Evolutionary conservation across 2,797 vertebrate species (phyloP).

Genomic region (Sandelia bainsii): DNA sequence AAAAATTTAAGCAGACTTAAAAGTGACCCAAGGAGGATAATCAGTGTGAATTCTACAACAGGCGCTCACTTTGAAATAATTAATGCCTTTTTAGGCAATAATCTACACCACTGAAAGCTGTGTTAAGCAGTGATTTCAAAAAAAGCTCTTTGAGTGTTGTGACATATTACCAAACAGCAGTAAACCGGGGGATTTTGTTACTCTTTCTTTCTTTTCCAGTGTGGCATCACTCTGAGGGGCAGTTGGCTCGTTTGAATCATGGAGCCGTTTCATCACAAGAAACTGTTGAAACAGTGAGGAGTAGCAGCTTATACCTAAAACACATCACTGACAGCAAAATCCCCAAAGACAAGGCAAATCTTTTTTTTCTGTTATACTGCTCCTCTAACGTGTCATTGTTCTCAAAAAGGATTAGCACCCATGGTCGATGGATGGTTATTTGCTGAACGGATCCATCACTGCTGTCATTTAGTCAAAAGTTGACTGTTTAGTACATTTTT

Average conservation of each 20-base stretch:
- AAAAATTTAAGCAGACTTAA: conserved; percentile 60
- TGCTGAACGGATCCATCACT: conserved; percentile 4
- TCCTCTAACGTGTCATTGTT: conserved; percentile 20
- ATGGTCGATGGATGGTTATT: conserved; percentile 3
- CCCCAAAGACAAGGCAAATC: conserved; percentile 20
- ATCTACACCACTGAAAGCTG: conserved; percentile 7
- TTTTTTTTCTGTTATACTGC: conserved; percentile 15
- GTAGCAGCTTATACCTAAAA: conserved; percentile 9
- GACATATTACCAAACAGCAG: conserved; percentile 35
- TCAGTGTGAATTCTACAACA: conserved; percentile 36
- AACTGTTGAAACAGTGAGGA: conserved; percentile 16
- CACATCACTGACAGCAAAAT: conserved; percentile 28
- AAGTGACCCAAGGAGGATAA: conserved; percentile 58
- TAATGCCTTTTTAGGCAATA: conserved; percentile 38
- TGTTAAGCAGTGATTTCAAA: conserved; percentile 27
- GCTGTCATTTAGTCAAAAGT: neutral
- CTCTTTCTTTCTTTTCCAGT: neutral
- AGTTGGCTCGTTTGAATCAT: neutral
- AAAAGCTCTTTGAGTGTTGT: conserved; percentile 14
- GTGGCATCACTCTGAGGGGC: conserved; percentile 19
- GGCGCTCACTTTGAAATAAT: conserved; percentile 51
- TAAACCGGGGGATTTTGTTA: neutral
- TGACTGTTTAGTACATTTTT: neutral
- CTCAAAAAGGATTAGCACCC: neutral
- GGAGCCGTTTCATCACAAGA: conserved; percentile 25